Evolutionary conservation across 2,113 vertebrate genomes (phyloP).

Genomic region (Solea senegalensis): DNA sequence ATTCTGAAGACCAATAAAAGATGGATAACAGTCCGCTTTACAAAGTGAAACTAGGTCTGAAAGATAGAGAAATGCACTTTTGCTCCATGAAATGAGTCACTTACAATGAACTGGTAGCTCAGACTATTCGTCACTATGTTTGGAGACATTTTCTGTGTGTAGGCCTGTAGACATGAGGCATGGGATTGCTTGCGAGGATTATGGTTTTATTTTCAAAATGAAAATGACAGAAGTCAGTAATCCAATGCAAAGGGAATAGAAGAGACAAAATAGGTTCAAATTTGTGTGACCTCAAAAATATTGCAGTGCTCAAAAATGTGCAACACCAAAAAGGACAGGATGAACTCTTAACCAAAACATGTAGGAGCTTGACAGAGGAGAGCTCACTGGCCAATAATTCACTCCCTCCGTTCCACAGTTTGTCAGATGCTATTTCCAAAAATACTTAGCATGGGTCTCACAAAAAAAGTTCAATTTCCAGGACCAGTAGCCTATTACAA

Average conservation of each 20-base stretch:
- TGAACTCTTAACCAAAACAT: conserved; percentile 54
- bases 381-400: conserved; percentile 6
- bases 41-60: conserved; percentile 21
- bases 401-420: conserved; percentile 14
- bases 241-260: conserved; percentile 65
- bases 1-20: neutral
- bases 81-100: conserved; percentile 34
- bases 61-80: neutral
- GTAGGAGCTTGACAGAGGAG: conserved; percentile 28
- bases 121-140: conserved; percentile 34
- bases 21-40: neutral
- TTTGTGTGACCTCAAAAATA: conserved; percentile 55
- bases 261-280: conserved; percentile 48
- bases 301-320: conserved; percentile 7
- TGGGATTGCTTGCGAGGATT: conserved; percentile 67
- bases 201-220: conserved; percentile 69
- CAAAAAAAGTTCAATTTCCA: conserved; percentile 49
- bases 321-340: conserved; percentile 3
- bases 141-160: conserved; percentile 20
- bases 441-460: conserved; percentile 42
- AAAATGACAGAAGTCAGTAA: conserved; percentile 74
- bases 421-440: conserved; percentile 50
- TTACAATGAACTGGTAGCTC: neutral
- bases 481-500: conserved; percentile 18
- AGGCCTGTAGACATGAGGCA: conserved; percentile 38